Percentiles rank a stretch among this genome's conserved stretches.
Conservation (phyloP, 2,797 vertebrate species). For the Lepilemur septentrionalis region DNA sequence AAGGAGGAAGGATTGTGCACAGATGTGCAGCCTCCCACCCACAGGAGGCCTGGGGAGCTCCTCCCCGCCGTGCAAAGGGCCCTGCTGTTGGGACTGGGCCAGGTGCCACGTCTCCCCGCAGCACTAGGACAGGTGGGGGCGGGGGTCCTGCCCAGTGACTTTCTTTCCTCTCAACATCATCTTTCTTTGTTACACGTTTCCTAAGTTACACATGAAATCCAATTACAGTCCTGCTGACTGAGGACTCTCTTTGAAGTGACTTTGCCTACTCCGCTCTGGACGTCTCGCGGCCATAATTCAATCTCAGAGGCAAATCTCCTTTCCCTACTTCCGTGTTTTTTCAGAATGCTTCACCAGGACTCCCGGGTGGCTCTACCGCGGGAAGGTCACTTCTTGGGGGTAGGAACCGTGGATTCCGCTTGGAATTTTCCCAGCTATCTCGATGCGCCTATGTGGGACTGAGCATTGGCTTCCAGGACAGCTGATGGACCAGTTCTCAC, state of each 20-base stretch:
- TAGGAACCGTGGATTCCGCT: not conserved
- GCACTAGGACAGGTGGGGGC: not conserved
- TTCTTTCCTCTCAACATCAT: not conserved
- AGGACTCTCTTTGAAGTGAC: constrained; percentile 54
- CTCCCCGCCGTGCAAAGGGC: accelerated
- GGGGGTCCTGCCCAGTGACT: not conserved
- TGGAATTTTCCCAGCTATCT: not conserved
- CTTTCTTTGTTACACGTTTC: not conserved
- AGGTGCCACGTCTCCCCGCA: not conserved
- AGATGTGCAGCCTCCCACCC: not conserved
- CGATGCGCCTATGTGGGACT: not conserved
- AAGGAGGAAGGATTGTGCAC: not conserved
- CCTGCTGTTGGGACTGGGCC: not conserved
- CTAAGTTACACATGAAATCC: constrained; percentile 58
- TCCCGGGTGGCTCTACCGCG: not conserved
- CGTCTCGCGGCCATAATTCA: not conserved
- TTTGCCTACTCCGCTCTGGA: constrained; percentile 35
- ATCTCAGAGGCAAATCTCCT: not conserved
- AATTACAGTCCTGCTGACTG: constrained; percentile 70
- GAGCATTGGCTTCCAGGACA: not conserved
- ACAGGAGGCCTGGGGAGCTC: not conserved
- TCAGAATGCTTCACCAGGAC: not conserved
- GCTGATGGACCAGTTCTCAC: not conserved
- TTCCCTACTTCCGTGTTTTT: not conserved
- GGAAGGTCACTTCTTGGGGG: not conserved